Conservation (phyloP, 2,113 vertebrate species). For the Otolemur garnettii region DNA sequence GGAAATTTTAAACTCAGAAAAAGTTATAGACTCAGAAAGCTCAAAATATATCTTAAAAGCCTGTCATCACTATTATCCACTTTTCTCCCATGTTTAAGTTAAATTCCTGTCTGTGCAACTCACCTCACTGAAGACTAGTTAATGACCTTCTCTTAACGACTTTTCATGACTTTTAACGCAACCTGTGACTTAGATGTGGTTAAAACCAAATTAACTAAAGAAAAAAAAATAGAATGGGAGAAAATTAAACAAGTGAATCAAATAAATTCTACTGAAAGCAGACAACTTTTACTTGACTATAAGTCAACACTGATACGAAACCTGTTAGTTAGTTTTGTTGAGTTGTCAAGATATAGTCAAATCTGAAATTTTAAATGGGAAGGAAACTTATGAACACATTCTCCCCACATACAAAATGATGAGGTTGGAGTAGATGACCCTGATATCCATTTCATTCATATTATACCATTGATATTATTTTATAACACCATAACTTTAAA, state of each 20-base stretch:
- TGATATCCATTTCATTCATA: not conserved
- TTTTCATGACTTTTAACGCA: not conserved
- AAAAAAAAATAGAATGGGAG: not conserved
- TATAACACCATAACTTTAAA: not conserved
- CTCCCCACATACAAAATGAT: slow-evolving; percentile 36
- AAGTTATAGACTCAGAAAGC: not conserved
- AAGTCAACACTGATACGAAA: not conserved
- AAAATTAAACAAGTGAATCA: not conserved
- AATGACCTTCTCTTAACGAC: not conserved
- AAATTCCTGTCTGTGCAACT: not conserved
- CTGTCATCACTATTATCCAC: not conserved
- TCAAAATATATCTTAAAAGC: not conserved
- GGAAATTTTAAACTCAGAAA: not conserved
- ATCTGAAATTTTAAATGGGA: not conserved
- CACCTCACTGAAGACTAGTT: not conserved
- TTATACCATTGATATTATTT: not conserved
- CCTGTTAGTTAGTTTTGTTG: not conserved
- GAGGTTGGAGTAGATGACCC: not conserved
- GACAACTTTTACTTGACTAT: not conserved
- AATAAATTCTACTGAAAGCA: slow-evolving; percentile 21
- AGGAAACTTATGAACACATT: not conserved
- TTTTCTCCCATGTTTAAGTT: not conserved
- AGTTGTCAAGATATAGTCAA: not conserved
- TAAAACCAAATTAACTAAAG: slow-evolving; percentile 40
- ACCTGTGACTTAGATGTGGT: not conserved